Conservation (phyloP, 2,113 vertebrate genomes). For the Euleptes europaea region DNA sequence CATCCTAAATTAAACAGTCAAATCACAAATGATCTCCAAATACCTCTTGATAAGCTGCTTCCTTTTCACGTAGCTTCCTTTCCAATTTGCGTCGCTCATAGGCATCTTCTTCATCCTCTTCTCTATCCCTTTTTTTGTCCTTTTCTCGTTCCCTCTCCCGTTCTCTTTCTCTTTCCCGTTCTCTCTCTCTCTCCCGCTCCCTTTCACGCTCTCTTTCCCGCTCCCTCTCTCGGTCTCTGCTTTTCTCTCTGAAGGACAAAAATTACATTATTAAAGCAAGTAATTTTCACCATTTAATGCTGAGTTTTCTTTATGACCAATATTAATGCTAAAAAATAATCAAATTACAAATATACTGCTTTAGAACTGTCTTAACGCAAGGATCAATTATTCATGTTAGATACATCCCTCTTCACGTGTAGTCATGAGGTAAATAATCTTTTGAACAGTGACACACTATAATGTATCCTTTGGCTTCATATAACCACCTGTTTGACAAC, state of each 20-base stretch:
- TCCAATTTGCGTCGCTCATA: slow-evolving; percentile 95
- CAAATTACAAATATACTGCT: neutral
- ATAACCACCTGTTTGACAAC: neutral
- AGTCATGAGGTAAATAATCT: neutral
- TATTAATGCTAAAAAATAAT: neutral
- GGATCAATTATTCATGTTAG: neutral
- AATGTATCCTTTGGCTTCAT: neutral
- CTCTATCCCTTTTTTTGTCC: slow-evolving; percentile 93
- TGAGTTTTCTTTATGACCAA: neutral
- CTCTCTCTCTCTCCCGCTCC: slow-evolving; percentile 79
- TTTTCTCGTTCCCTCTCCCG: slow-evolving; percentile 87
- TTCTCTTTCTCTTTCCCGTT: slow-evolving; percentile 87
- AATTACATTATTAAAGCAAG: neutral
- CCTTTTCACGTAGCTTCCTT: slow-evolving; percentile 94
- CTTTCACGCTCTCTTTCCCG: slow-evolving; percentile 83
- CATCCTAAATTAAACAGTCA: neutral
- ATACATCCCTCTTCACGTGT: neutral
- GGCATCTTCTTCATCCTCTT: slow-evolving; percentile 95
- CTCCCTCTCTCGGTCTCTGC: slow-evolving; percentile 81
- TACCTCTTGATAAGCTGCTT: slow-evolving; percentile 98
- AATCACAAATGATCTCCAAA: neutral
- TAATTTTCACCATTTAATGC: neutral
- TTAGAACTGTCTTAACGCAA: neutral
- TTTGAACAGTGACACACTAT: neutral
- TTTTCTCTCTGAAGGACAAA: slow-evolving; percentile 76